Conservation (phyloP, 2,797 vertebrate genomes). For the Anas bahamensis region DNA sequence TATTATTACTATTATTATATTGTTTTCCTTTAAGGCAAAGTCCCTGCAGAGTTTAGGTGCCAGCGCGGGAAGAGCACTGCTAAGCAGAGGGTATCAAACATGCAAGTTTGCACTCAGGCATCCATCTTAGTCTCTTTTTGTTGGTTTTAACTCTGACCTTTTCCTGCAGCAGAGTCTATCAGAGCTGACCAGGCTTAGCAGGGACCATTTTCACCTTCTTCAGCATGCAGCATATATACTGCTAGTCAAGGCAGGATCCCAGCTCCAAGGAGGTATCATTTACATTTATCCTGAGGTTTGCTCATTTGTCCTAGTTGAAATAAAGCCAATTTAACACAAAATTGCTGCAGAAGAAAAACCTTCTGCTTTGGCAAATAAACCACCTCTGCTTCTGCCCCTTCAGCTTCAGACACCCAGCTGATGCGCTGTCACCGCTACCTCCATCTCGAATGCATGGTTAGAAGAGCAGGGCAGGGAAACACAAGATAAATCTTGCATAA, state of each 20-base stretch:
- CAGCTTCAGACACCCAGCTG: background rate
- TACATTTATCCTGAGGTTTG: background rate
- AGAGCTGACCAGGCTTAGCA: background rate
- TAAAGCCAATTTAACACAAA: background rate
- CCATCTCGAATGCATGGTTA: background rate
- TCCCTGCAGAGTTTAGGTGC: background rate
- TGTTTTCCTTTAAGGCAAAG: background rate
- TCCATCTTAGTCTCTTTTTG: background rate
- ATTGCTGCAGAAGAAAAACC: background rate
- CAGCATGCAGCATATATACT: rapidly evolving
- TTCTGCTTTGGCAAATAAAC: background rate
- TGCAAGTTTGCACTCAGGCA: background rate
- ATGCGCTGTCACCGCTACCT: background rate
- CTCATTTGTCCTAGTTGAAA: background rate
- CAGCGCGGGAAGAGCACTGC: background rate
- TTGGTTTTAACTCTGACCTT: background rate
- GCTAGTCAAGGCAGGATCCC: background rate
- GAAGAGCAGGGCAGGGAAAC: background rate
- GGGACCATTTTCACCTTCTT: background rate
- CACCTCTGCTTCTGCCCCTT: background rate
- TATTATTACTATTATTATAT: background rate
- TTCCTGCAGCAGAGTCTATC: background rate
- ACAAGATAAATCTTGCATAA: background rate
- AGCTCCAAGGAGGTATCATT: background rate
- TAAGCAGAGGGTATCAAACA: background rate